Evolutionary conservation across 2,113 vertebrate species (phyloP), one percentile per base, ranked within the genome.

Genomic region (Cochlearius cochlearius): DNA sequence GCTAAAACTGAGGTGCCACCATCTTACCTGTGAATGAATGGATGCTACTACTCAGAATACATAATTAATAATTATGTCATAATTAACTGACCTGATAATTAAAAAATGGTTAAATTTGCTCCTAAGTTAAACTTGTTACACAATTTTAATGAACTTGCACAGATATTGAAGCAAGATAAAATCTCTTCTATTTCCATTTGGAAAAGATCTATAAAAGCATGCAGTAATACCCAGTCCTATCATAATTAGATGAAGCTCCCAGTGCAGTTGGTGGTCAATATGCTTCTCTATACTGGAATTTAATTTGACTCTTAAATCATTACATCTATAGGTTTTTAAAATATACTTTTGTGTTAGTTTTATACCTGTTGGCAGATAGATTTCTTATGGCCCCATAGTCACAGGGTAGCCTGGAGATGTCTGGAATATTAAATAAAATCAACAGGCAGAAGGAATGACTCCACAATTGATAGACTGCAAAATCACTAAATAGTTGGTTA

Each of bases 361-460:
- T 56, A 49, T 90, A 89, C 39, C 74, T 92, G 87, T 91, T 97
- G 94, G 78, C 87, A 96, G 90, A 90, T 8, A 92, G 73, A 62
- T 79, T 96, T 95, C 58, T 79, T 92, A 85, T 64, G 81, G 69
- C 8, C 20, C 5, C 53, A 23, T 15, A 62, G 49, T 58, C 36
- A 58, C 53, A 66, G 58, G 12, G 55, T 47, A 89, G 73, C 34
- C 16, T 79, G 36, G 59, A 92, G 25, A 86, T 11, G 39, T 85
- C 53, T 53, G 12, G 30, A 77, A 69, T 88, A 80, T 49, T 93
- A 94, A 94, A 87, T 39, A 71, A 83, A 94, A 93, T 90, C 1
- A 1, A n/a, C 85, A 90, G 45, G 63, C 58, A 90, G 53, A 79
- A 90, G n/a, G 59, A 92, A 91, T 86, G 45, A 86, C 92, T 90